phyloP scores from a whole-genome alignment of 2,888 invertebrate species.

The Acanthosepion esculentum region DNA sequence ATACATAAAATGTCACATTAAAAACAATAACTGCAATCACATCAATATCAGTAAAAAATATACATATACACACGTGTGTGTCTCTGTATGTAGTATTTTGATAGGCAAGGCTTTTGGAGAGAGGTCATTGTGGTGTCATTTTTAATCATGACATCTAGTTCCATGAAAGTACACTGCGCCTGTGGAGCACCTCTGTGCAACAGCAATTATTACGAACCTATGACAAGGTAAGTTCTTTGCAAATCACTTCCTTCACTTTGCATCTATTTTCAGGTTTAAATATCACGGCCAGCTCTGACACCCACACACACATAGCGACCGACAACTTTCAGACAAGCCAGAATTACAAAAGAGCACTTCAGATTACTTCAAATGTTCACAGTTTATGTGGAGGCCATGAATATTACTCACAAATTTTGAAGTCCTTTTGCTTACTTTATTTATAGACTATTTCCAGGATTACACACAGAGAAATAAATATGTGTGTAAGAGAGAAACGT shows the following conservation, averaged over 20 bases:
- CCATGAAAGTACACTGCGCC: not conserved
- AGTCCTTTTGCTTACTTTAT: too few relatives aligned
- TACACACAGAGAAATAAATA: not conserved
- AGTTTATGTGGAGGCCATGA: too few relatives aligned
- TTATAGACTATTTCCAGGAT: too few relatives aligned
- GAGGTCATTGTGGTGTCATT: not conserved
- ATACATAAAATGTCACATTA: not conserved
- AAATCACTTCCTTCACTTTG: not conserved
- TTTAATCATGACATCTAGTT: slow-evolving; percentile 35
- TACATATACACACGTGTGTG: not conserved
- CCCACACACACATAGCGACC: too few relatives aligned
- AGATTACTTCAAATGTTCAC: too few relatives aligned
- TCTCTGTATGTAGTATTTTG: not conserved
- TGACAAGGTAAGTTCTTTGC: not conserved
- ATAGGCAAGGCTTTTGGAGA: not conserved
- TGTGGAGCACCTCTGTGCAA: slow-evolving; percentile 36
- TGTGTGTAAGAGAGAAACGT: too few relatives aligned
- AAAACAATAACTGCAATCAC: not conserved
- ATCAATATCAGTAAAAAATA: not conserved
- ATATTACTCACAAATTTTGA: too few relatives aligned
- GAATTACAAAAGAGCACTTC: too few relatives aligned
- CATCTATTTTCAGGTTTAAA: not conserved
- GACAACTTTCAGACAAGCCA: too few relatives aligned
- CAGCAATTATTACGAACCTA: not conserved
- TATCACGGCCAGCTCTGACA: too few relatives aligned